Evolutionary conservation across 1,140 invertebrate genomes (phyloP).

Genomic region (Sitobion miscanthi): DNA sequence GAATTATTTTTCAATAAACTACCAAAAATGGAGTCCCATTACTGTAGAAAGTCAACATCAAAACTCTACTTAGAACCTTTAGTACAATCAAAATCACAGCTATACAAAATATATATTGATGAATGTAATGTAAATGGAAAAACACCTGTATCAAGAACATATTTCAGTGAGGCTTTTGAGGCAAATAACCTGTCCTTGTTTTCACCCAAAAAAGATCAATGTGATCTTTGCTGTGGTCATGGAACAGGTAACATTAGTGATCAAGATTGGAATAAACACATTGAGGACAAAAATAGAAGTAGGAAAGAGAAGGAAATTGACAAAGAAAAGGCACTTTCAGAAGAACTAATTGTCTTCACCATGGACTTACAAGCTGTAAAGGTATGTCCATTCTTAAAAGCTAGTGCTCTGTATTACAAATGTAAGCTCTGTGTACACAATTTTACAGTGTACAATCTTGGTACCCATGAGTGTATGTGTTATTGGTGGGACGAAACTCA

Average conservation of each 20-base stretch:
- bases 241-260: neutral
- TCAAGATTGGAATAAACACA: neutral
- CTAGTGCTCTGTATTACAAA: constrained; percentile 58
- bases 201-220: neutral
- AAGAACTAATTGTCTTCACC: neutral
- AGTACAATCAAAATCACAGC: too few species aligned
- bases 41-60: too few species aligned
- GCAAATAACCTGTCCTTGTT: neutral
- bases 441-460: constrained; percentile 64
- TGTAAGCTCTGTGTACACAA: constrained; percentile 64
- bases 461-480: constrained; percentile 60
- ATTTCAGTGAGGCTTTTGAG: too few species aligned
- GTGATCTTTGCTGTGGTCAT: neutral
- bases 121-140: too few species aligned
- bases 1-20: too few species aligned
- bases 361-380: neutral
- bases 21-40: too few species aligned
- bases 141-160: too few species aligned
- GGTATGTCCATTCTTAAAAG: neutral
- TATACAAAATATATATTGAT: too few species aligned
- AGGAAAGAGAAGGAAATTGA: neutral
- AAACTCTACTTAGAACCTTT: too few species aligned
- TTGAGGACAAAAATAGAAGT: neutral
- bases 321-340: neutral
- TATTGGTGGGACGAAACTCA: constrained; percentile 64